Evolutionary conservation across 2,113 vertebrate genomes (phyloP), one percentile per base, ranked within the genome.

Genomic region (Psilopsiagon aymara): DNA sequence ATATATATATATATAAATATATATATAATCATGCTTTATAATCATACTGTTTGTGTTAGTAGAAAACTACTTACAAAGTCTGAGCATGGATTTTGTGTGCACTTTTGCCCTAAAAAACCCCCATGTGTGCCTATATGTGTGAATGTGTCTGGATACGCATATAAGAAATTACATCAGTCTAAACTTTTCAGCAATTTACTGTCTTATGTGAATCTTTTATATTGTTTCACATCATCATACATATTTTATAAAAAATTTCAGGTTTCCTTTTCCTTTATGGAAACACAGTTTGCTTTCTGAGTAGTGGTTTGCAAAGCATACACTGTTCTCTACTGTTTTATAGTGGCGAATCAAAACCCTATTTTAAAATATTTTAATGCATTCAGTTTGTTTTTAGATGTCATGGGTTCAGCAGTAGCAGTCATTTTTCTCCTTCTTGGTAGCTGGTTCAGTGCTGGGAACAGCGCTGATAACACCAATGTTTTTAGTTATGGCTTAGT

Each of bases 231-330:
- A 52, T 76, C 11, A 41, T 39, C 46, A 9, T 41, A 43, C 11
- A 29, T 69, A 78, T 92, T 96, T 92, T 90, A 67, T 79, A 33
- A 43, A 69, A 86, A 91, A 90, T 47, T 92, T 44, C 62, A 86
- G 13, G 31, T 90, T 97, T 95, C 75, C 46, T 91, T 88, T 17
- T 31, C 39, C 47, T 91, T 91, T 92, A 81, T 94, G 86, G 68
- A 84, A 97, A 44, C 25, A 18, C n/a, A 63, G 14, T 95, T 69
- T 90, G 33, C 20, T 39, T 84, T 94, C 10, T 92, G 46, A 96
- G 59, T 78, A 80, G 67, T 75, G 18, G 43, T 71, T 88, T 88
- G 35, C 70, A 95, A 91, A 87, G 4, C 21, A 39, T 24, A 23
- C 37, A 60, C 77, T 60, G 17, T 68, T 96, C 52, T 95, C 57